Base-by-base conservation (phyloP, 1,140 invertebrate genomes). In the Drosophila rhopaloa region DNA sequence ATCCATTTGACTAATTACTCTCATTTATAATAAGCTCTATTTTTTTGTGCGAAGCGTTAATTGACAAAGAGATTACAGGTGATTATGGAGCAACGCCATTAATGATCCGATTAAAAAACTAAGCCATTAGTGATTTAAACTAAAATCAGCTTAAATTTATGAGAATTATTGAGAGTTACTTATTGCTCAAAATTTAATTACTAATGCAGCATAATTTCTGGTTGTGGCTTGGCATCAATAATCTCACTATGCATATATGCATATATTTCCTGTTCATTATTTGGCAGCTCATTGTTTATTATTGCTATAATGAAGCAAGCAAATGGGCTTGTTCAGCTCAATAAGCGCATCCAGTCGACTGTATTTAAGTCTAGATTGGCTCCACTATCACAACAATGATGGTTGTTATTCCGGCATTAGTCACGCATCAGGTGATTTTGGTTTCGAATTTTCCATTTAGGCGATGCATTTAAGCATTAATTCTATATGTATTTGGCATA, bases 1-100 rank as follows among this genome's bases (percentile, higher is more conserved):
- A 74, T 53, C 48, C 50, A 38, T 50, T 56, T 63, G 70, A 63
- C 70, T 74, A 63, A 75, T 75, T 74, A 56, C 51, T 63, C 44
- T 50, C 35, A 40, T 75, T 56, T 65, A 48, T 75, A 63, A 63
- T 75, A 35, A 41, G 19, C 19, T 5, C 2, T 40, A 27, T 51
- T 44, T 68, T 48, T 56, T 32, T 5, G 7, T 1, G 4, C 13
- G 37, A 44, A 54, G 70, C 70, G 58, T 74, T 74, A 74, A 74
- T 74, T 74, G 70, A 50, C 50, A 55, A 74, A 56, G 59, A 38
- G 29, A 75, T 75, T 75, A 74, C 11, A 29, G 29, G 62, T 35
- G 35, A 50, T 67, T 51, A 71, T 13, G n/a, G 24, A 4, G 35
- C 27, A 10, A 8, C 4, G 10, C 8, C 24, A 59, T 59, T 40